These are phyloP conservation scores for Novumbra hubbsi DNA, from an alignment of 2,797 vertebrate species.

Conservation along the genomic window DNA sequence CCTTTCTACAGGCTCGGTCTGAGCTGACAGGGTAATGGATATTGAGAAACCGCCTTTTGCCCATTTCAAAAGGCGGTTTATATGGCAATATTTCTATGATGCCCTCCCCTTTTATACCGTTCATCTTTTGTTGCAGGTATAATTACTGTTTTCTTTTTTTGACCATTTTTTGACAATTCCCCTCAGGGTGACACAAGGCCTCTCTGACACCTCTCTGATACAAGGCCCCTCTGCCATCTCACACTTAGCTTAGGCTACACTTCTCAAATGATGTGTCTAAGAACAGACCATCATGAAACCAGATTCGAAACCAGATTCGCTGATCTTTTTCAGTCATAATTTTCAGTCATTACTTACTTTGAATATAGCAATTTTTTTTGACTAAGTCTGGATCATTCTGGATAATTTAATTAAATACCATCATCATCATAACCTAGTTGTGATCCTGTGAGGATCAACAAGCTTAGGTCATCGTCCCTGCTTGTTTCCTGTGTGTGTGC, in stretches of 20 bases:
- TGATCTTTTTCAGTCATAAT: not conserved
- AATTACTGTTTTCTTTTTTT: not conserved
- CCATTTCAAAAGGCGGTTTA: too few species aligned
- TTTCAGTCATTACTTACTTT: not conserved
- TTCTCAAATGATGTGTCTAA: not conserved
- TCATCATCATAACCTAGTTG: too few species aligned
- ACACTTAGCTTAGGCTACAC: not conserved
- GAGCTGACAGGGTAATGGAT: not conserved
- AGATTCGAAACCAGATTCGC: not conserved
- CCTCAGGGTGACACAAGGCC: slow-evolving; percentile 1
- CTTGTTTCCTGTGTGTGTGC: not conserved
- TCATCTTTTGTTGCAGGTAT: too few species aligned
- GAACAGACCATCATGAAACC: slow-evolving; percentile 2
- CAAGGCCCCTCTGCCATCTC: slow-evolving; percentile 6
- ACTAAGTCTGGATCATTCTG: not conserved
- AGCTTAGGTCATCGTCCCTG: not conserved
- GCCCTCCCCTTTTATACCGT: too few species aligned
- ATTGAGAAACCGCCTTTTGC: too few species aligned
- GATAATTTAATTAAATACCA: slow-evolving; percentile 11
- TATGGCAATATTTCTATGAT: too few species aligned
- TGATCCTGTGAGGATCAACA: not conserved
- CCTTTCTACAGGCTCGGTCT: not conserved
- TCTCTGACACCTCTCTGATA: not conserved
- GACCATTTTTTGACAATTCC: slow-evolving; percentile 22
- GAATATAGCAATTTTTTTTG: not conserved